Percentiles rank a stretch among this genome's conserved stretches.
These are phyloP conservation scores for Sebastiscus albofasciatus DNA, from an alignment of 2,797 vertebrate genomes.

Conservation along the genomic window DNA sequence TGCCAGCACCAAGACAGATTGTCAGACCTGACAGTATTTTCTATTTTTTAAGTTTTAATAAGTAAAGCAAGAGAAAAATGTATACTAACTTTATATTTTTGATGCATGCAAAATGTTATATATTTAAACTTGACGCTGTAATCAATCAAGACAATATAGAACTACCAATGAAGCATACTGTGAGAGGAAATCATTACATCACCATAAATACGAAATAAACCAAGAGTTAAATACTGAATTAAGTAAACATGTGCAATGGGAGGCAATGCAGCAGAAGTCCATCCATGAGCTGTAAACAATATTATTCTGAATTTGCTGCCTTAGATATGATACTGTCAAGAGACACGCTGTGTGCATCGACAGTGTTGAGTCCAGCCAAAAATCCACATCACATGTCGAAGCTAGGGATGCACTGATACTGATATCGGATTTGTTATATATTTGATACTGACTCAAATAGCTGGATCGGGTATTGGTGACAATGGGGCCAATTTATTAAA, in stretches of 20 bases:
- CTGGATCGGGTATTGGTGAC: no score
- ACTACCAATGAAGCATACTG: neutral
- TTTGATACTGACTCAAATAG: no score
- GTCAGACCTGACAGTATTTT: constrained; percentile 25
- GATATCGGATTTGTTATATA: no score
- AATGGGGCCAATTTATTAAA: no score
- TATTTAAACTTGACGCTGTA: neutral
- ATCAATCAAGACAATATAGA: neutral
- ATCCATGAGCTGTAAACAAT: neutral
- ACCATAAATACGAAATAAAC: constrained; percentile 11
- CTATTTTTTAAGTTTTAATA: neutral
- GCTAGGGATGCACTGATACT: no score
- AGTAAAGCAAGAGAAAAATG: neutral
- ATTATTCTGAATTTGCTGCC: neutral
- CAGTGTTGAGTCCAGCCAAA: neutral
- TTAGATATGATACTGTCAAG: neutral
- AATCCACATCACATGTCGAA: neutral
- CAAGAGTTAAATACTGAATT: constrained; percentile 19
- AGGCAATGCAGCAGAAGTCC: neutral
- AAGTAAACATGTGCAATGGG: neutral
- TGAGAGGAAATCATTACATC: neutral
- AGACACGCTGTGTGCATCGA: neutral
- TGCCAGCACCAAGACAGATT: constrained; percentile 6
- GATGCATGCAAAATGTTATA: neutral
- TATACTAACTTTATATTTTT: neutral